Evolutionary conservation across 2,888 invertebrate genomes (phyloP), one percentile per base, ranked within the genome.

Genomic region (Tiliacea citrago): DNA sequence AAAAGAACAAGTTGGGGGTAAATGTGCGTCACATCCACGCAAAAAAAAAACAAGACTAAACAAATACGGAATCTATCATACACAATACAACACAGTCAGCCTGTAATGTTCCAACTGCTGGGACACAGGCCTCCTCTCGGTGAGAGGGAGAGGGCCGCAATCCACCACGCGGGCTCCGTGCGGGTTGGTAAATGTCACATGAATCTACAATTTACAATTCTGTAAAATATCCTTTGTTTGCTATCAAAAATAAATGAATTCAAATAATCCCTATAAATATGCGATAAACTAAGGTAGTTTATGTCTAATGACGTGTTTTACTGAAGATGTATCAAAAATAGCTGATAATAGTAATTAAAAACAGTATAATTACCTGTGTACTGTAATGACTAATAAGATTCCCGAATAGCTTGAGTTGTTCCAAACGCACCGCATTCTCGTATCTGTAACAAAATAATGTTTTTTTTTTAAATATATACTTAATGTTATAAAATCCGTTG

Each of bases 331-430:
- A 66, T 57, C 55, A 65, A 60, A 57, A 6, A 39, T 8, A 21
- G 1, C 53, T n/a, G 77, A 79, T 68, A 61, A 49, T 5, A 29
- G 13, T n/a, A 55, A 39, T 16, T 39, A n/a, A 2, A 49, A 53
- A 58, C 62, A 35, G 12, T 57, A 45, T 53, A 53, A 63, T 70
- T 92, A 96, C 96, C 94, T 96, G 96, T 21, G 95, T 91, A 77
- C 98, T 97, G 67, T 98, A 98, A 92, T 99, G 98, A 77, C 98
- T 98, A 79, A 99, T 97, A 69, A 99, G 97, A 88, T 98, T 97
- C 88, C 99, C 98, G 91, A 98, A 99, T 58, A 99, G 95, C 91
- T 99, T 98, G 63, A 99, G 96, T 94, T 99, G 98, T 92, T 99
- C 99, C 90, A 98, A 96, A 80, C 98, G 97, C 63, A 99, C 97